Conservation (phyloP, 2,888 invertebrate species). For the Crematogaster levior region DNA sequence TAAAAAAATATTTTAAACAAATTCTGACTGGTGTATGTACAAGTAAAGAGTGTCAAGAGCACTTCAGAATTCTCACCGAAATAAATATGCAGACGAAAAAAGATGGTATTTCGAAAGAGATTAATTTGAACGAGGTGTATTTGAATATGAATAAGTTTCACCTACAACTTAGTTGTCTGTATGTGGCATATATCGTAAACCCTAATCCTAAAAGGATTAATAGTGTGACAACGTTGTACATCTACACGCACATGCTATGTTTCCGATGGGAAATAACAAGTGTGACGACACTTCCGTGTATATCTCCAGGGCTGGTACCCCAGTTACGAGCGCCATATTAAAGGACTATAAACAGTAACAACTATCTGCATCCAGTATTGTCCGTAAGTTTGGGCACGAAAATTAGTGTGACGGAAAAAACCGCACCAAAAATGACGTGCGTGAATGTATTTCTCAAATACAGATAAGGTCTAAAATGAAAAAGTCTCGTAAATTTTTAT, state of each 20-base stretch:
- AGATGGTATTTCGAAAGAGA: constrained; percentile 3
- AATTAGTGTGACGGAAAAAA: neutral
- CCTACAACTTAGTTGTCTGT: constrained; percentile 10
- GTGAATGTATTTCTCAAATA: neutral
- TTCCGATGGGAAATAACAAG: constrained; percentile 42
- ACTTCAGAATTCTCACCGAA: neutral
- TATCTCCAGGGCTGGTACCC: constrained; percentile 4
- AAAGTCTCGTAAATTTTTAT: neutral
- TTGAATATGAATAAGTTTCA: constrained; percentile 24
- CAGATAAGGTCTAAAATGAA: neutral
- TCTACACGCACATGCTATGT: neutral
- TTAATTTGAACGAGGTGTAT: neutral
- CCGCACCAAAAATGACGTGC: neutral
- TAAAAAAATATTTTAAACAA: neutral
- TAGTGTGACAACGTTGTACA: constrained; percentile 25
- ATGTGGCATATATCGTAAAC: neutral
- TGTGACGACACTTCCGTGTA: constrained; percentile 37
- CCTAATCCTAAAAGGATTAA: constrained; percentile 39
- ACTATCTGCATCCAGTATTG: neutral
- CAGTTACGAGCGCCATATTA: constrained; percentile 25
- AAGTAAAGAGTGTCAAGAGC: neutral
- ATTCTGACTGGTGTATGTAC: neutral
- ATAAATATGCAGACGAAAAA: neutral
- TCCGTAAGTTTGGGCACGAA: neutral
- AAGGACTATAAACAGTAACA: constrained; percentile 17